Percentiles rank a stretch among this genome's conserved stretches.
Evolutionary conservation across 1,140 invertebrate genomes (phyloP).

Genomic region (Grapholita molesta): DNA sequence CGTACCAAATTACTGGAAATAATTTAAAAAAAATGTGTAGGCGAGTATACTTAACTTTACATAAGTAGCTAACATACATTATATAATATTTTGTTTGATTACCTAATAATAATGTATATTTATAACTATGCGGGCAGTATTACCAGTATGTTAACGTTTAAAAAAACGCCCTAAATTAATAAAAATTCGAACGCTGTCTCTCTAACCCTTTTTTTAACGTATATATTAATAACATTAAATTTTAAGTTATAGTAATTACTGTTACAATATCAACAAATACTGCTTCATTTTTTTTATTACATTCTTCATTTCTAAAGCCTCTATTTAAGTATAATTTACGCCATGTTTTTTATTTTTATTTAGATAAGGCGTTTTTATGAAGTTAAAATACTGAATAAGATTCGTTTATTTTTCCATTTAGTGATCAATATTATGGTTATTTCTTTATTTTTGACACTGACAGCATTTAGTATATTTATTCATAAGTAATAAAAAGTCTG

Average conservation of each 20-base stretch:
- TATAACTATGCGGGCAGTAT: slow-evolving; percentile 7
- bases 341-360: too few relatives aligned
- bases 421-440: too few relatives aligned
- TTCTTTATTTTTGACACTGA: background rate
- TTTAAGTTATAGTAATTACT: too few relatives aligned
- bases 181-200: background rate
- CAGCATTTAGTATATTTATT: background rate
- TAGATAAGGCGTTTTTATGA: background rate
- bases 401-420: background rate
- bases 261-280: background rate
- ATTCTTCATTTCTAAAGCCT: background rate
- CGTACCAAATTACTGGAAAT: slow-evolving; percentile 6
- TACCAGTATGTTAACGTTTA: background rate
- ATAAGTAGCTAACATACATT: slow-evolving; percentile 17
- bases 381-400: background rate
- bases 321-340: background rate
- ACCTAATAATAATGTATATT: slow-evolving; percentile 17
- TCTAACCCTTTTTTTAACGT: too few relatives aligned
- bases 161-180: background rate
- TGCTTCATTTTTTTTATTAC: background rate
- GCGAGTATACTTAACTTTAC: slow-evolving; percentile 13
- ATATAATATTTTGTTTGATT: slow-evolving; percentile 18
- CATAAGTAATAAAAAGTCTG: background rate
- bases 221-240: too few relatives aligned
- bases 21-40: slow-evolving; percentile 16